phyloP scores from a whole-genome alignment of 2,888 invertebrate genomes.

The Tenthredo amoena region DNA sequence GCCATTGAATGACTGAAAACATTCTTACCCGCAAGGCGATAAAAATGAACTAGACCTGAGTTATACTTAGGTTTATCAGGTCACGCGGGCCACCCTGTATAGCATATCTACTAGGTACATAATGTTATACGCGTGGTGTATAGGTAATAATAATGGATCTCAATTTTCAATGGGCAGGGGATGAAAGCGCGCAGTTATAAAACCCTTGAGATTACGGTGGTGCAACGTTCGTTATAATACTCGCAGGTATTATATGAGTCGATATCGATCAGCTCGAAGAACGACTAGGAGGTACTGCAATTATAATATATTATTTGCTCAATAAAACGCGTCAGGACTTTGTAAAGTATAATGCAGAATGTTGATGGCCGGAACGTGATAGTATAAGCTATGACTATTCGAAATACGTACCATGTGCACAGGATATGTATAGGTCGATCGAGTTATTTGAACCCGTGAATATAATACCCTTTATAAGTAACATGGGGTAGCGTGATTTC shows the following conservation, averaged over 20 bases:
- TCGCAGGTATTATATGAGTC: slow-evolving; percentile 8
- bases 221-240: slow-evolving; percentile 6
- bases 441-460: not conserved
- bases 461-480: not conserved
- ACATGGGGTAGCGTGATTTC: too few species aligned
- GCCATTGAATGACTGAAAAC: not conserved
- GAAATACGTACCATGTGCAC: not conserved
- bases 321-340: not conserved
- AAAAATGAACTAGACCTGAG: not conserved
- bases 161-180: not conserved
- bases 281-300: not conserved
- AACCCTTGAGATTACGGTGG: slow-evolving; percentile 14
- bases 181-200: slow-evolving; percentile 9
- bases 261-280: not conserved
- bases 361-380: not conserved
- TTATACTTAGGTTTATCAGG: not conserved
- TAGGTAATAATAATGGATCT: not conserved
- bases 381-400: not conserved
- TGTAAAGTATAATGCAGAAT: not conserved
- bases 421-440: not conserved
- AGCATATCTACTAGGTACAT: not conserved
- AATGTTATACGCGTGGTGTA: not conserved
- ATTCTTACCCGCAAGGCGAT: not conserved
- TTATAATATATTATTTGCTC: not conserved
- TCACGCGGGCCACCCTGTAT: not conserved